phyloP scores from a whole-genome alignment of 1,140 invertebrate species.

The Drosophila cardini region DNA sequence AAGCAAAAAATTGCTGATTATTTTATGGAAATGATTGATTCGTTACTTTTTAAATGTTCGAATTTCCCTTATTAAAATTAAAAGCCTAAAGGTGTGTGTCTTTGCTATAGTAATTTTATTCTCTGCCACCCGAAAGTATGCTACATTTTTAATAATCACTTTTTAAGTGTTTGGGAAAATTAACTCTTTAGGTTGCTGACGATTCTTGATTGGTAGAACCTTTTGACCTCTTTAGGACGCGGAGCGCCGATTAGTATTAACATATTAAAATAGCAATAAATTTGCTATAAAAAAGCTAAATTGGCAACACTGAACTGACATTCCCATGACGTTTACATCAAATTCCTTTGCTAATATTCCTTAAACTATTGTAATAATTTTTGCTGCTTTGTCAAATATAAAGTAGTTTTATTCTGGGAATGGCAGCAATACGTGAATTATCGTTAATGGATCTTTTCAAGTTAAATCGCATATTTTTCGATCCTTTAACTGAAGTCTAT shows the following conservation, averaged over 20 bases:
- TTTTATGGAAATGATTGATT: background rate
- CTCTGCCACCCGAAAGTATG: constrained; percentile 21
- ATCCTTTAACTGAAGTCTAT: constrained; percentile 49
- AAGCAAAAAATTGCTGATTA: background rate
- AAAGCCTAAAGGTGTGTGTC: background rate
- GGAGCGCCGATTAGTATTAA: no score
- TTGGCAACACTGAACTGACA: no score
- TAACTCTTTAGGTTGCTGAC: no score
- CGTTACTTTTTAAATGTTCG: no score
- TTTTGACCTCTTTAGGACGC: no score
- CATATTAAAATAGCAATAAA: no score
- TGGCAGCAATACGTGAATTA: constrained; percentile 41
- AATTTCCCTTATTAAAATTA: background rate
- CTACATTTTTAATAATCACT: constrained; percentile 1
- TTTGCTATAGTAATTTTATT: background rate
- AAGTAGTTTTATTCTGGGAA: constrained; percentile 3
- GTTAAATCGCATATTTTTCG: constrained; percentile 48
- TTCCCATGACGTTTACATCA: background rate
- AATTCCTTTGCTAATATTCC: background rate
- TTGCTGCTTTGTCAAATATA: background rate
- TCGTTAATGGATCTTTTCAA: constrained; percentile 46
- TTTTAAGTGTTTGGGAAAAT: no score
- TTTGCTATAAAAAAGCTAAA: no score
- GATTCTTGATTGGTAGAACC: no score
- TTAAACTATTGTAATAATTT: background rate